These are phyloP conservation scores for Hepsetus odoe DNA, from an alignment of 2,113 vertebrate species.

Conservation along the genomic window DNA sequence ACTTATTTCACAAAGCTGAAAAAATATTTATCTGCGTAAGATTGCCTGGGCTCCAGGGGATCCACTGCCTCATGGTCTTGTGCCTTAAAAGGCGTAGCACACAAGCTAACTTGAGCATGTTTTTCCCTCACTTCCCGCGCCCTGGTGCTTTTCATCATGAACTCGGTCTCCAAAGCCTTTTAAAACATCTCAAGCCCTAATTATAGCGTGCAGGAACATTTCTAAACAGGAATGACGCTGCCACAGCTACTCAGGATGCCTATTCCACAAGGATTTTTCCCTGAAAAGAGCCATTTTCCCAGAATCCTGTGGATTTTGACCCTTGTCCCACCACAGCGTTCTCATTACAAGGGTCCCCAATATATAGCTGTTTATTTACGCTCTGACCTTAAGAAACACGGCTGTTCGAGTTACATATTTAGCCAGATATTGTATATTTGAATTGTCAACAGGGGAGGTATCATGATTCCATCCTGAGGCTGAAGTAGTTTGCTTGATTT, in stretches of 20 bases:
- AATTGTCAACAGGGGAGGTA: not conserved
- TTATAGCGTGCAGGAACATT: conserved; percentile 35
- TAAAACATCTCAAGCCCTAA: conserved; percentile 48
- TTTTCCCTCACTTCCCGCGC: conserved; percentile 22
- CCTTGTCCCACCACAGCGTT: conserved; percentile 4
- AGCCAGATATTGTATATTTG: conserved; percentile 5
- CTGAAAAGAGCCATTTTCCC: conserved; percentile 31
- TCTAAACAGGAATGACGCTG: not conserved
- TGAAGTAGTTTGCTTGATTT: not conserved
- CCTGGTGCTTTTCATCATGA: conserved; percentile 20
- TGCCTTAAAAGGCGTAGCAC: conserved; percentile 45
- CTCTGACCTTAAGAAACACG: not conserved
- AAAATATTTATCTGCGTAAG: conserved; percentile 62
- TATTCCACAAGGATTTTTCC: conserved; percentile 22
- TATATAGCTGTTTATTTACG: conserved; percentile 30
- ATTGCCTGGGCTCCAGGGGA: conserved; percentile 34
- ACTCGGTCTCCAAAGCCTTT: conserved; percentile 36
- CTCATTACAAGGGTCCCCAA: conserved; percentile 29
- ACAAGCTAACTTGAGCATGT: conserved; percentile 29
- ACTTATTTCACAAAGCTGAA: conserved; percentile 57
- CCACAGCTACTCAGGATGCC: not conserved
- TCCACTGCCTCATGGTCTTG: not conserved
- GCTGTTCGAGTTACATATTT: conserved; percentile 28
- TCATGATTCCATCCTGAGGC: not conserved
- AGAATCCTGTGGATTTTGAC: not conserved